Evolutionary conservation across 2,113 vertebrate genomes (phyloP).

Genomic region (Sceloporus tristichus): DNA sequence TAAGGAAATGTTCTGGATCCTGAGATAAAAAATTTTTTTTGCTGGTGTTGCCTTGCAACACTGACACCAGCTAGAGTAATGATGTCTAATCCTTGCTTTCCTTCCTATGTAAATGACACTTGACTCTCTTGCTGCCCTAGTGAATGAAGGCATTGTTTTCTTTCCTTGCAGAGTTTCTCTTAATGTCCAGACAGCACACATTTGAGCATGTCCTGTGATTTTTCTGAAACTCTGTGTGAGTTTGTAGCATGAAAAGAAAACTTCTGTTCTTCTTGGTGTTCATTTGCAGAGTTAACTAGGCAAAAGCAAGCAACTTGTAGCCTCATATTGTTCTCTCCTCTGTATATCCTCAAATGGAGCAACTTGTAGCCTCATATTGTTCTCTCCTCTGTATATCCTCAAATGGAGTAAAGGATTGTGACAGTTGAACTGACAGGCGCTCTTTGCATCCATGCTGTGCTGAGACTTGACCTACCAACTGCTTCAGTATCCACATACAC

Average conservation of each 20-base stretch:
- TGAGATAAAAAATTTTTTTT: neutral
- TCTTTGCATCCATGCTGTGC: neutral
- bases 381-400: neutral
- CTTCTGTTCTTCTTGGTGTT: conserved; percentile 2
- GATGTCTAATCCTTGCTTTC: conserved; percentile 5
- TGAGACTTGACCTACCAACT: neutral
- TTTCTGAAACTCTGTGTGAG: neutral
- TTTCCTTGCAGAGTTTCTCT: neutral
- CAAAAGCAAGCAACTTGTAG: neutral
- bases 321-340: neutral
- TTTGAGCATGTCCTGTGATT: neutral
- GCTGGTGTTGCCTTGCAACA: neutral
- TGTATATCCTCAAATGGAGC: neutral
- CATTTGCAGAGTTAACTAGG: conserved; percentile 1
- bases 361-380: neutral
- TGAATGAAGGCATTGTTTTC: conserved; percentile 14
- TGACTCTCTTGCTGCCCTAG: neutral
- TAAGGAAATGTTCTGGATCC: neutral
- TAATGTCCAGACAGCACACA: neutral
- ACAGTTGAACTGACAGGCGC: too few relatives aligned
- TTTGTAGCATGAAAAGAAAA: neutral
- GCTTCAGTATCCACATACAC: neutral
- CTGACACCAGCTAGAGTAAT: neutral
- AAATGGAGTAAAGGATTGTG: neutral
- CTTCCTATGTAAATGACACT: conserved; percentile 26